A percentile compares a stretch with the other conserved stretches of the same genome.
These are phyloP conservation scores for Papilio protenor DNA, from an alignment of 2,888 invertebrate species.

Conservation along the genomic window DNA sequence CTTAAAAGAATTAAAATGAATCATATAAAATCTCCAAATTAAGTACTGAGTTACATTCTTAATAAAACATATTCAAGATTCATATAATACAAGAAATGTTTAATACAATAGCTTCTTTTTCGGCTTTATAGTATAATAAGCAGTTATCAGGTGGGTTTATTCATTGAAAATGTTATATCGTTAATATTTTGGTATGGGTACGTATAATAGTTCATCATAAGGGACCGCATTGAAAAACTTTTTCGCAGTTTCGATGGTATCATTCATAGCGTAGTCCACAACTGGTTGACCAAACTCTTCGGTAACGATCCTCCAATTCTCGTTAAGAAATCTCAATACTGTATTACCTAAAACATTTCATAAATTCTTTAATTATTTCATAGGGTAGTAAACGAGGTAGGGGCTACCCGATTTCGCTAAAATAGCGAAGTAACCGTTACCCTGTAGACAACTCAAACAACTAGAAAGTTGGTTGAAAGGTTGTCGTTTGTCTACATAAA, in stretches of 20 bases:
- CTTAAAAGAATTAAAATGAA: neutral
- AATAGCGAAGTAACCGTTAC: too few species aligned
- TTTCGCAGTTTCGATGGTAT: conserved; percentile 73
- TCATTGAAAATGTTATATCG: neutral
- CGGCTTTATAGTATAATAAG: conserved; percentile 1
- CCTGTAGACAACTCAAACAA: too few species aligned
- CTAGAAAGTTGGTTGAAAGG: too few species aligned
- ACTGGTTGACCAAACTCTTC: conserved; percentile 80
- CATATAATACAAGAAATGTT: neutral
- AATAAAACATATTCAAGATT: neutral
- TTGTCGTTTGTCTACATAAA: too few species aligned
- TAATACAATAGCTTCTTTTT: neutral
- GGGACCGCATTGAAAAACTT: conserved; percentile 79
- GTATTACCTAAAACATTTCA: conserved; percentile 71
- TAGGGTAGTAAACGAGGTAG: too few species aligned
- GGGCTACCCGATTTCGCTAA: too few species aligned
- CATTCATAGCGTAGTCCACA: conserved; percentile 77
- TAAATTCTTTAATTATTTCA: neutral
- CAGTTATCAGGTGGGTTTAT: conserved; percentile 16
- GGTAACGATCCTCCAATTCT: conserved; percentile 79
- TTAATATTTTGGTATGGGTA: conserved; percentile 77
- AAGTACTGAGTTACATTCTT: neutral
- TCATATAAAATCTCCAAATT: neutral
- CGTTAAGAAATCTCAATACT: conserved; percentile 75
- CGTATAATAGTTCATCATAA: conserved; percentile 74